Percentiles rank a stretch among this genome's conserved stretches.
These are phyloP conservation scores for Epirrita christyi DNA, from an alignment of 2,888 invertebrate genomes.

Conservation along the genomic window DNA sequence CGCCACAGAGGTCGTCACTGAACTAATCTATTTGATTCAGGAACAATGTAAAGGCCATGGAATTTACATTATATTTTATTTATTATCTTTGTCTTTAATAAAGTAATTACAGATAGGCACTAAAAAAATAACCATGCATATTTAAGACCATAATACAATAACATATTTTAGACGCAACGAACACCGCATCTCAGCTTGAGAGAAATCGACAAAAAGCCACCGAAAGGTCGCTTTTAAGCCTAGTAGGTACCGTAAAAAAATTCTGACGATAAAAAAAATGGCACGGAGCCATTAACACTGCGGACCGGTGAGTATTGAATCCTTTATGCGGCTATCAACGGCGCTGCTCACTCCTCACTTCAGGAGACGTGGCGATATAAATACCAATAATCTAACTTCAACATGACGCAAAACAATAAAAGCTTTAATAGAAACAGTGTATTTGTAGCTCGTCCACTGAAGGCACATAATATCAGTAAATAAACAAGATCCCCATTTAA, in stretches of 20 bases:
- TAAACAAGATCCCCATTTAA: slow-evolving; percentile 55
- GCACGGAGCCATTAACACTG: slow-evolving; percentile 41
- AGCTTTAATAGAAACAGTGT: slow-evolving; percentile 57
- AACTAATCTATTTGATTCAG: no score
- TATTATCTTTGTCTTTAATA: slow-evolving; percentile 85
- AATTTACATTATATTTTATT: slow-evolving; percentile 82
- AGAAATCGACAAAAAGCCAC: slow-evolving; percentile 12
- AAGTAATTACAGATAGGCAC: slow-evolving; percentile 85
- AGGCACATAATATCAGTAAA: slow-evolving; percentile 78
- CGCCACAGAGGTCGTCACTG: no score
- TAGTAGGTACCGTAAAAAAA: slow-evolving; percentile 40
- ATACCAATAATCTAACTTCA: slow-evolving; percentile 42
- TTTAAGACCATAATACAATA: slow-evolving; percentile 82
- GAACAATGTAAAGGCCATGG: slow-evolving; percentile 23
- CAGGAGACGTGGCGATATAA: slow-evolving; percentile 37
- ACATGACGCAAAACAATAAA: slow-evolving; percentile 53
- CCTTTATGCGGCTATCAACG: slow-evolving; percentile 32
- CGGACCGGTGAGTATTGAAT: slow-evolving; percentile 47
- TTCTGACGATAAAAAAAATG: slow-evolving; percentile 36
- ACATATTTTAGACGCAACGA: slow-evolving; percentile 79
- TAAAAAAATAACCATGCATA: slow-evolving; percentile 85
- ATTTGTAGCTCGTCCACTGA: slow-evolving; percentile 68
- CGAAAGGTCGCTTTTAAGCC: slow-evolving; percentile 35
- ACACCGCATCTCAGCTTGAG: slow-evolving; percentile 53
- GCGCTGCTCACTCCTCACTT: slow-evolving; percentile 34